phyloP scores from a whole-genome alignment of 1,140 invertebrate species.

The Scaptomyza hsui region DNA sequence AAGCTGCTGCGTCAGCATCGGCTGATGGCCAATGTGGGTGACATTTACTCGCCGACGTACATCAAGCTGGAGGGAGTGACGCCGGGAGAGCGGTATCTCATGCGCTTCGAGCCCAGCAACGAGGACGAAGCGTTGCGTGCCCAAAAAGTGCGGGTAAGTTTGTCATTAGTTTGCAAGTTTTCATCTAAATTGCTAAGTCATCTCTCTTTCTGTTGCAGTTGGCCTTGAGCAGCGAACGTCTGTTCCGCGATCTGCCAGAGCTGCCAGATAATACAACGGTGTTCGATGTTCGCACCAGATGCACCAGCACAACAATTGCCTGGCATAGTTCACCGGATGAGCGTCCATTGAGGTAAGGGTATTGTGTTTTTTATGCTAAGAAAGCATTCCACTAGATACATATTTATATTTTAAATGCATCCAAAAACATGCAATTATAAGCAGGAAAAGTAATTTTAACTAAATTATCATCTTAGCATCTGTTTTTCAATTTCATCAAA shows the following conservation, averaged over 20 bases:
- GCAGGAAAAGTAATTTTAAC: too few species aligned
- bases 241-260: constrained; percentile 70
- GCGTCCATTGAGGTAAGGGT: constrained; percentile 68
- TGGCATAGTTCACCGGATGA: constrained; percentile 80
- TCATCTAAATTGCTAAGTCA: background rate
- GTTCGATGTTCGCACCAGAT: constrained; percentile 70
- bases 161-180: too few species aligned
- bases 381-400: too few species aligned
- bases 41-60: constrained; percentile 76
- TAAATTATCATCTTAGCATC: too few species aligned
- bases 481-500: background rate
- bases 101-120: constrained; percentile 77
- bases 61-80: constrained; percentile 55
- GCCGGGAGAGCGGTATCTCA: constrained; percentile 66
- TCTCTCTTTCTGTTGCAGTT: constrained; percentile 38
- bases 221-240: constrained; percentile 63
- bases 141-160: constrained; percentile 75
- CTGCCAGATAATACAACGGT: constrained; percentile 75
- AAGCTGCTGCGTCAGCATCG: constrained; percentile 58
- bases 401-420: too few species aligned
- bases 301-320: constrained; percentile 72
- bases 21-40: constrained; percentile 43
- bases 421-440: too few species aligned
- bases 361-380: background rate
- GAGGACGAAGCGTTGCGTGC: constrained; percentile 76